These are phyloP conservation scores for Laticauda laticaudata DNA, from an alignment of 2,113 vertebrate species.

Conservation along the genomic window DNA sequence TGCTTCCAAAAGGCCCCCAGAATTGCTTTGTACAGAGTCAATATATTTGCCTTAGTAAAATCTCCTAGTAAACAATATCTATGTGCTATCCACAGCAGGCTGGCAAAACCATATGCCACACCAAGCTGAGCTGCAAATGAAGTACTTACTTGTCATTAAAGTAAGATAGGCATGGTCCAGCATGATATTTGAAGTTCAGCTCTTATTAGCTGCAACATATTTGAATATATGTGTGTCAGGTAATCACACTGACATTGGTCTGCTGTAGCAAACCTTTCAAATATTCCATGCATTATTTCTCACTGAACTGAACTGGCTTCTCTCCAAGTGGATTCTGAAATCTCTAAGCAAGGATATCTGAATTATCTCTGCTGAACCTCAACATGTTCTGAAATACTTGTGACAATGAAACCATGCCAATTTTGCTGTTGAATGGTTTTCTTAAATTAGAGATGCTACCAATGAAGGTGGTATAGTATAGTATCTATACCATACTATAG, in stretches of 20 bases:
- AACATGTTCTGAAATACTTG: not conserved
- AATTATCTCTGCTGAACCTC: not conserved
- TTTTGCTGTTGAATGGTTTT: not conserved
- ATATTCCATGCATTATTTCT: not conserved
- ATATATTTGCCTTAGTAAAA: conserved; percentile 7
- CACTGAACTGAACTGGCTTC: not conserved
- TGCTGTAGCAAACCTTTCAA: too few relatives aligned
- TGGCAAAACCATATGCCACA: not conserved
- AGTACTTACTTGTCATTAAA: not conserved
- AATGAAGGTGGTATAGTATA: too few relatives aligned
- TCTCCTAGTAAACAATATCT: not conserved
- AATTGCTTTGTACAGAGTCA: conserved; percentile 18
- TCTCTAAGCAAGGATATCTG: not conserved
- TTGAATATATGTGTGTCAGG: not conserved
- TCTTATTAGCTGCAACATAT: not conserved
- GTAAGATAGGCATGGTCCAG: not conserved
- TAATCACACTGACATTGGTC: not conserved
- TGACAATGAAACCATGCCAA: not conserved
- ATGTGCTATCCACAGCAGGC: not conserved
- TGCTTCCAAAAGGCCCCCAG: conserved; percentile 26
- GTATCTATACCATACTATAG: too few relatives aligned
- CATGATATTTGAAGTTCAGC: not conserved
- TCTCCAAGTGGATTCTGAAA: not conserved
- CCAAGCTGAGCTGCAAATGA: not conserved
- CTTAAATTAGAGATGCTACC: not conserved